These are phyloP conservation scores for Neomonachus schauinslandi DNA, from an alignment of 2,113 vertebrate species.

Conservation along the genomic window DNA sequence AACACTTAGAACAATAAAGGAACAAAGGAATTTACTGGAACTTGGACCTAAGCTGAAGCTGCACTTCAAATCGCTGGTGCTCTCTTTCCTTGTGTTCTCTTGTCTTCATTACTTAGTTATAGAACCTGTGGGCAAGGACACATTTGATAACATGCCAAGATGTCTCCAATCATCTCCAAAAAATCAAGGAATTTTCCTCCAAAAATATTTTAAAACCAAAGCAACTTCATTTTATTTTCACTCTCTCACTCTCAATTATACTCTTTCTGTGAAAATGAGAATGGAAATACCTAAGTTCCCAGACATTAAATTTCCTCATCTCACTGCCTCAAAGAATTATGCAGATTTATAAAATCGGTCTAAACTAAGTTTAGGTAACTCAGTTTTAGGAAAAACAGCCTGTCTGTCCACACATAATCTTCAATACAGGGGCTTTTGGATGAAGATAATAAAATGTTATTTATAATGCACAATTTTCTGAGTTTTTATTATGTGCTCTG, in stretches of 20 bases:
- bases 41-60: background rate
- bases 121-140: background rate
- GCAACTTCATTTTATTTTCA: background rate
- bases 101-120: background rate
- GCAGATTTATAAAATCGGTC: background rate
- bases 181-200: background rate
- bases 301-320: background rate
- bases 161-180: background rate
- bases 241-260: background rate
- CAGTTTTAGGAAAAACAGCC: background rate
- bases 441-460: background rate
- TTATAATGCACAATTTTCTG: background rate
- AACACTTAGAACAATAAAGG: background rate
- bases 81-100: background rate
- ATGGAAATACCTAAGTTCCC: background rate
- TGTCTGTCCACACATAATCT: background rate
- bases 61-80: background rate
- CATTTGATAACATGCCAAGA: background rate
- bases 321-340: background rate
- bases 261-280: background rate
- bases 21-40: background rate
- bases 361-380: background rate
- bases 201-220: conserved; percentile 44
- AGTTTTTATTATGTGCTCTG: background rate
- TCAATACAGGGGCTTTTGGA: background rate